phyloP scores from a whole-genome alignment of 2,888 invertebrate species.

The Diogma glabrata region DNA sequence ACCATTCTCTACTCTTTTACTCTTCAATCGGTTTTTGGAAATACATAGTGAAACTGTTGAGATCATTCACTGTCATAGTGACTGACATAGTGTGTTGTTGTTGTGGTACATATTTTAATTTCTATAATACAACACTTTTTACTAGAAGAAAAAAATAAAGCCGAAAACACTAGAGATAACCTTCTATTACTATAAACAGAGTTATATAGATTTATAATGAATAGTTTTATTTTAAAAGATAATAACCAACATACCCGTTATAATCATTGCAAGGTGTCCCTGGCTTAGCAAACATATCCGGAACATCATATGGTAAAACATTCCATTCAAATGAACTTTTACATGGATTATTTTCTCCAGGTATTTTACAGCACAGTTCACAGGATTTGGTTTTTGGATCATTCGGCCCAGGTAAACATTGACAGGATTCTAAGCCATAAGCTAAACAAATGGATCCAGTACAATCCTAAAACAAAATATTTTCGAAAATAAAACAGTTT shows the following conservation, averaged over 20 bases:
- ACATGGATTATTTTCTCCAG: constrained; percentile 71
- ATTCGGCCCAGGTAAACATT: constrained; percentile 68
- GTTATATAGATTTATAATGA: too few species aligned
- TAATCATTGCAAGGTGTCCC: constrained; percentile 92
- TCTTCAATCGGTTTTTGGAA: too few species aligned
- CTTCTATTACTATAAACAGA: too few species aligned
- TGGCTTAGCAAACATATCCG: constrained; percentile 86
- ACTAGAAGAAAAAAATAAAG: too few species aligned
- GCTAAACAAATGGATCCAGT: constrained; percentile 96
- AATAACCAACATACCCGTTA: constrained; percentile 61
- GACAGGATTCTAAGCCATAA: constrained; percentile 92
- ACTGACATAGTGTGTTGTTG: too few species aligned
- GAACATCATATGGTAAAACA: constrained; percentile 76
- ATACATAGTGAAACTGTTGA: too few species aligned
- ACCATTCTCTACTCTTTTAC: too few species aligned
- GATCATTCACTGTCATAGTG: too few species aligned
- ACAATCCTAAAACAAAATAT: constrained; percentile 45
- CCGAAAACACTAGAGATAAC: too few species aligned
- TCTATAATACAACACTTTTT: too few species aligned
- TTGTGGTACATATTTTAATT: too few species aligned
- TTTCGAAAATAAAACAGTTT: neutral
- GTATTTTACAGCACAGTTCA: constrained; percentile 82
- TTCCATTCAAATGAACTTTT: constrained; percentile 87
- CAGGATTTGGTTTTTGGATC: constrained; percentile 80
- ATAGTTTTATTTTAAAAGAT: too few species aligned